Base-by-base conservation (phyloP, 2,113 vertebrate genomes). In the Campylomormyrus tamandua region DNA sequence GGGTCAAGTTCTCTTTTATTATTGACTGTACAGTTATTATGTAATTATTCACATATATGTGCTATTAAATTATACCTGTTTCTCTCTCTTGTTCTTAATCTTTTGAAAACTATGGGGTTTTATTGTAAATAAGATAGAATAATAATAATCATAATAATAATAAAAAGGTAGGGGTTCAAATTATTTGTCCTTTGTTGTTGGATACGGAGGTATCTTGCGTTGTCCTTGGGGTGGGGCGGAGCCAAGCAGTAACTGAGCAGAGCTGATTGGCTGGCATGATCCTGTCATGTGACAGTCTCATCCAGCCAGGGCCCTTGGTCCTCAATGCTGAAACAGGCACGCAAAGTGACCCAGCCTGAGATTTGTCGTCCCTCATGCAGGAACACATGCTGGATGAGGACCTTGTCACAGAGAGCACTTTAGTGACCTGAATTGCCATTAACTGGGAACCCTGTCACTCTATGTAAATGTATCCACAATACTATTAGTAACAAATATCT, bases 381-480 rank as follows among this genome's bases (percentile, higher is more conserved):
- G 39, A 48, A 42, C 70, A 88, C 56, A n/a, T 21, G 74, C 62
- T 48, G 10, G 48, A 27, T 42, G 85, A 90, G 84, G 74, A 70
- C 92, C n/a, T 92, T 94, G 92, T 94, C 92, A 5, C 15, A 90
- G 92, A 93, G 94, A 50, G 48, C 48, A 52, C 93, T 92, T 94
- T 94, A 95, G 93, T 92, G 92, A 94, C 93, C 94, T 93, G 94
- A 93, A 94, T 95, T 95, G 93, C 94, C 94, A 95, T 95, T 95
- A 93, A 94, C 94, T 95, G 93, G 93, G 91, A 92, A 92, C 90
- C 93, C 94, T 94, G 94, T 95, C 94, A 93, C 91, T 90, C 91
- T 92, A 89, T 87, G 92, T 7, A 45, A n/a, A 35, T 58, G 21
- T 58, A 27, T 19, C 9, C n/a, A 74, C 21, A 31, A 27, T 49